Percentiles rank a stretch among this genome's conserved stretches.
Evolutionary conservation across 2,113 vertebrate species (phyloP).

Genomic region (Sphyrna mokarran): DNA sequence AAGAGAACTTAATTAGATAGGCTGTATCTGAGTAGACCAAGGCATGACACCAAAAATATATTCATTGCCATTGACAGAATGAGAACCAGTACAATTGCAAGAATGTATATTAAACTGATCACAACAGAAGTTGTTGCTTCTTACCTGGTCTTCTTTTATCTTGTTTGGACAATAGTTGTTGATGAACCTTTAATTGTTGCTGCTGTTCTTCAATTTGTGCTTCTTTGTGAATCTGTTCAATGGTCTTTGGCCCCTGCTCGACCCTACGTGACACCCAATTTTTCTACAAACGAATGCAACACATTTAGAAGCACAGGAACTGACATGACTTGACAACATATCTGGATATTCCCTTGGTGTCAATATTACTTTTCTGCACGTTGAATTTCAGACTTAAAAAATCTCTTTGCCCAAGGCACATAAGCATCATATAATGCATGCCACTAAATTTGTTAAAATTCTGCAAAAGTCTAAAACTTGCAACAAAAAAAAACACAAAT

Average conservation of each 20-base stretch:
- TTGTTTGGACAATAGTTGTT: conserved; percentile 88
- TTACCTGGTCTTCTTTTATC: conserved; percentile 85
- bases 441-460: not conserved
- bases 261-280: conserved; percentile 92
- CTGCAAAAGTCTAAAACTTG: not conserved
- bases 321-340: not conserved
- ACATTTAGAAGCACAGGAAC: not conserved
- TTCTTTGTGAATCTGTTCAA: conserved; percentile 96
- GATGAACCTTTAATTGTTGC: conserved; percentile 89
- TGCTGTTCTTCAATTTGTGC: conserved; percentile 97
- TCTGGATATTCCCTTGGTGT: not conserved
- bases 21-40: not conserved
- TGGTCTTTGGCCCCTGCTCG: conserved; percentile 93
- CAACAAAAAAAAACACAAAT: not conserved
- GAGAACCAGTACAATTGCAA: not conserved
- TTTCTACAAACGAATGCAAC: conserved; percentile 57
- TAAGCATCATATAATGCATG: not conserved
- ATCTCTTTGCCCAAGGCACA: not conserved
- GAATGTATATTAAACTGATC: not conserved
- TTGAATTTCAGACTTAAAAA: not conserved
- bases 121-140: conserved; percentile 30
- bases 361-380: not conserved
- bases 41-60: not conserved
- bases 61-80: not conserved
- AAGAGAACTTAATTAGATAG: not conserved